phyloP scores from a whole-genome alignment of 2,797 vertebrate species.

The Mus spretus region DNA sequence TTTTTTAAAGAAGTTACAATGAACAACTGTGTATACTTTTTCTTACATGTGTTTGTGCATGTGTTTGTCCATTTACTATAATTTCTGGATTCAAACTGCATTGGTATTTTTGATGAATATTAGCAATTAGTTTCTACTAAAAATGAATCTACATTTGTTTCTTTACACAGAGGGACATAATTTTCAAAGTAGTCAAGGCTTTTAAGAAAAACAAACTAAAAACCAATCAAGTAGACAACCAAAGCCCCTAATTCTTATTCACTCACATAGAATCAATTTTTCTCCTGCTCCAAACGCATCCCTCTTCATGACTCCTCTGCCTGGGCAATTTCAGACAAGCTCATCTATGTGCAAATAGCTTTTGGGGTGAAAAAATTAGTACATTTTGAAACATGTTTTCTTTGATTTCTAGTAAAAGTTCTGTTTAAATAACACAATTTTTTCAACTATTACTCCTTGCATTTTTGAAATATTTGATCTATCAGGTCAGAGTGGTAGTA shows the following conservation, averaged over 20 bases:
- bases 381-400: constrained; percentile 54
- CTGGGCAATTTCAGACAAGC: constrained; percentile 24
- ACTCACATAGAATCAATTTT: constrained; percentile 44
- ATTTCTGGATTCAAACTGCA: constrained; percentile 32
- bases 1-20: constrained; percentile 20
- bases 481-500: constrained; percentile 13
- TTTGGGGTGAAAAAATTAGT: constrained; percentile 50
- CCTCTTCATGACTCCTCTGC: neutral
- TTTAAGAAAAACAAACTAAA: neutral
- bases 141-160: constrained; percentile 54
- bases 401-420: neutral
- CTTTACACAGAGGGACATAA: neutral
- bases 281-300: neutral
- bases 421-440: constrained; percentile 49
- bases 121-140: constrained; percentile 23
- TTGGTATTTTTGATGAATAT: constrained; percentile 30
- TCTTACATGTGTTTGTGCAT: neutral
- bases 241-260: neutral
- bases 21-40: neutral
- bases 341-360: neutral
- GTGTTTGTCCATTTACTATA: neutral
- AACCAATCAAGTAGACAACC: neutral
- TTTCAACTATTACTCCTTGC: constrained; percentile 65
- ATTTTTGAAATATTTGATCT: constrained; percentile 47
- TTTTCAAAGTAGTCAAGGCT: constrained; percentile 55